Percentiles rank a stretch among this genome's conserved stretches.
These are phyloP conservation scores for Mus caroli DNA, from an alignment of 2,797 vertebrate species.

Conservation along the genomic window DNA sequence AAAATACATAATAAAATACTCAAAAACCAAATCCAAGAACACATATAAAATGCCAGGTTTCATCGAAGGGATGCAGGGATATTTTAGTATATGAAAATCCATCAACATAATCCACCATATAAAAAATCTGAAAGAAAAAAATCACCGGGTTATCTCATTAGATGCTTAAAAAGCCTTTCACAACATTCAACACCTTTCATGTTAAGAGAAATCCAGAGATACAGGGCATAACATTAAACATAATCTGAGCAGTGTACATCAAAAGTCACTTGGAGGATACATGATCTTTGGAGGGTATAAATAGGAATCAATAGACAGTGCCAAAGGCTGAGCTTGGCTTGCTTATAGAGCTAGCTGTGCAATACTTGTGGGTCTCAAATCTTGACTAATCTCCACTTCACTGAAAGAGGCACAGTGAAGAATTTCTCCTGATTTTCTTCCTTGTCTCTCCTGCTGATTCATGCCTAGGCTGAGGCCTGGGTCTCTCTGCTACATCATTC, in stretches of 20 bases:
- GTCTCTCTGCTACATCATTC: too few relatives aligned
- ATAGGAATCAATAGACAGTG: too few relatives aligned
- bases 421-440: too few relatives aligned
- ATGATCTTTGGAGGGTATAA: too few relatives aligned
- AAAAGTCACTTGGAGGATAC: not conserved
- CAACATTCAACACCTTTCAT: not conserved
- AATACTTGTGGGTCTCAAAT: too few relatives aligned
- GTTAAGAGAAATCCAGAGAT: not conserved
- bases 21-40: not conserved
- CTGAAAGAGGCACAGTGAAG: too few relatives aligned
- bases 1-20: not conserved
- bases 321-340: too few relatives aligned
- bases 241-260: not conserved
- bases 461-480: too few relatives aligned
- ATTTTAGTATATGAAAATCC: not conserved
- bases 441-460: too few relatives aligned
- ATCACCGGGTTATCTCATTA: not conserved
- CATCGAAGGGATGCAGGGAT: not conserved
- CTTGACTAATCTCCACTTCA: too few relatives aligned
- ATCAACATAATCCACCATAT: not conserved
- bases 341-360: too few relatives aligned
- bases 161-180: not conserved
- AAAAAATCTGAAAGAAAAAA: not conserved
- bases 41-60: not conserved
- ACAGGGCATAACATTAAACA: not conserved